A percentile compares a stretch with the other conserved stretches of the same genome.
phyloP scores from a whole-genome alignment of 2,113 vertebrate species.

The Mus pahari region DNA sequence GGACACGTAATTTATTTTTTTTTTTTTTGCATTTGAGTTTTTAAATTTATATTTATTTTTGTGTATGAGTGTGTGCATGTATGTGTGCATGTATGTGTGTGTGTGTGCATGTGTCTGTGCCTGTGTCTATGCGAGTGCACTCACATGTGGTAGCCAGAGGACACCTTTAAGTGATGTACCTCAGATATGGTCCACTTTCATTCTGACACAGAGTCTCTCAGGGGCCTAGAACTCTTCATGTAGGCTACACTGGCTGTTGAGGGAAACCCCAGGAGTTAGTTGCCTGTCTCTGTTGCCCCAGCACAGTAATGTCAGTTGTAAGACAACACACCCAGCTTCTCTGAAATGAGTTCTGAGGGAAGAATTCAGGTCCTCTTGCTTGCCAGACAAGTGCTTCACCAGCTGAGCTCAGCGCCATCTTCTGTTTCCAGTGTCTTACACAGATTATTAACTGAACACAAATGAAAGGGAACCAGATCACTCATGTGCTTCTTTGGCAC shows the following conservation, averaged over 20 bases:
- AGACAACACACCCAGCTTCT: neutral
- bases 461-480: neutral
- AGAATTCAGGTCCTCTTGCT: neutral
- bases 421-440: neutral
- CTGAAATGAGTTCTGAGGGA: neutral
- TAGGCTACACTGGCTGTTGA: neutral
- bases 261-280: neutral
- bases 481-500: neutral
- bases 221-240: neutral
- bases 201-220: neutral
- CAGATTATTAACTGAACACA: neutral
- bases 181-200: neutral
- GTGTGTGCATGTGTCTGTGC: neutral
- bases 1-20: too few relatives aligned
- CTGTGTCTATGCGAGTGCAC: neutral
- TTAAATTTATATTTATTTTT: neutral
- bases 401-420: neutral
- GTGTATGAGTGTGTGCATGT: neutral
- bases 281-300: neutral
- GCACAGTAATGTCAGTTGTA: too few relatives aligned
- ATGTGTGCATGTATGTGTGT: neutral
- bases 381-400: neutral
- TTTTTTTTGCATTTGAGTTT: neutral
- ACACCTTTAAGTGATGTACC: neutral
- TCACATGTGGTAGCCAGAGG: neutral